Base-by-base conservation (phyloP, 2,797 vertebrate species). In the Chromis chromis region DNA sequence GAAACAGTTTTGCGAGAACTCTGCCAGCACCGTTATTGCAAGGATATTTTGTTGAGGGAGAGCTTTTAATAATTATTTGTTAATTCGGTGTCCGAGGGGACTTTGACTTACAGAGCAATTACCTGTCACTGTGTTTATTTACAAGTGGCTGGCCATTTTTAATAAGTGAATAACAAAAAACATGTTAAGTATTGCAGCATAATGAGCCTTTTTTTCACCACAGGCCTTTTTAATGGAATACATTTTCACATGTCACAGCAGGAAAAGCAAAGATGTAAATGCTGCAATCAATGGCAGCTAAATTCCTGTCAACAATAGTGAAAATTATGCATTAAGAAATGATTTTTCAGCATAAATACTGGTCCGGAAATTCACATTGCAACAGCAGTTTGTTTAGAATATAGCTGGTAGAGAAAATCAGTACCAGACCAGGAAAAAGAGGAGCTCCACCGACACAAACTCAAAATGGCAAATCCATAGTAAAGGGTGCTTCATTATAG, bases 381-480 rank as follows among this genome's bases (percentile, higher is more conserved):
- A 25, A 31, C 22, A 24, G n/a, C 10, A 25, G 28, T 57, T 62
- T 62, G 25, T 50, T 44, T 55, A 22, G 21, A 49, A 49, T 9
- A 12, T 9, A 68, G 21, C 24, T 40, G 16, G n/a, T 17, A 17
- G 12, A 44, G 42, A 16, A 31, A 44, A 44, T n/a, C 44, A 46
- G 44, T 8, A n/a, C 44, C 22, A 16, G 21, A 42, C 33, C 25
- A 21, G 10, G 31, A 31, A 49, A 46, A n/a, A 25, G 3, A 59
- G 22, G 7, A 12, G 4, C 65, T 57, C 11, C n/a, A 42, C 19
- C n/a, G 22, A 42, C 11, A n/a, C 13, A 52, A 49, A 54, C 16
- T 60, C 11, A 42, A 69, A 64, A 67, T 61, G 4, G 40, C 6
- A 65, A 78, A 83, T 76, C 55, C 17, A 81, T 60, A 65, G 9